Conservation (phyloP, 2,113 vertebrate genomes). For the Okapia johnstoni region DNA sequence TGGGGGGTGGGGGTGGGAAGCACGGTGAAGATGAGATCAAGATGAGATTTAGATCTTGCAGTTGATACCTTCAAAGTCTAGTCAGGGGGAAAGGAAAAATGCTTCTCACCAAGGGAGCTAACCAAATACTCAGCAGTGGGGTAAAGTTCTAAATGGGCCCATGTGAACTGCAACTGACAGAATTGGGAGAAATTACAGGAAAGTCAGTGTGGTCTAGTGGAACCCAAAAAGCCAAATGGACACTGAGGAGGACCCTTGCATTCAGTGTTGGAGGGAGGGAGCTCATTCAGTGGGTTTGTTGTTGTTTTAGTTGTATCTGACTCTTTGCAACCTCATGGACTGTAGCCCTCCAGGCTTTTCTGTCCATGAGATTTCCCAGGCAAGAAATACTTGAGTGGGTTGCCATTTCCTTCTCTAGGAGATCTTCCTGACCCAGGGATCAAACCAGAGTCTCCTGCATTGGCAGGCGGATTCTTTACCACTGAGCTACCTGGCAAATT, state of each 20-base stretch:
- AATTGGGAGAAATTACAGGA: neutral
- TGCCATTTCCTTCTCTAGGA: neutral
- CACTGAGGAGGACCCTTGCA: neutral
- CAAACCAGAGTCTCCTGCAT: neutral
- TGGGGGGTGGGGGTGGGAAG: fast-evolving
- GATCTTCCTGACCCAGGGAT: neutral
- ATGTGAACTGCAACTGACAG: neutral
- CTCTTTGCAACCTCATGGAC: neutral
- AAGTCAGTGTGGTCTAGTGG: neutral
- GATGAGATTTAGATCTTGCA: neutral
- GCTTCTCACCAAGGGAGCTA: neutral
- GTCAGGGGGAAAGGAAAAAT: neutral
- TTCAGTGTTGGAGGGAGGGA: neutral
- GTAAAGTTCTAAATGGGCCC: neutral
- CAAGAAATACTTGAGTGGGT: neutral
- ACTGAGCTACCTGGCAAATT: neutral
- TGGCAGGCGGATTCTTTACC: neutral
- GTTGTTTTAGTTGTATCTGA: neutral
- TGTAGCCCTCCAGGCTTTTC: neutral
- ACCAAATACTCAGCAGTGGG: neutral
- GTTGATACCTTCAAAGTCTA: neutral
- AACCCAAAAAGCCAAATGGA: neutral
- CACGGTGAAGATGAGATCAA: neutral
- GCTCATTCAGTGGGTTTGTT: neutral
- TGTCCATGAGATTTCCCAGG: neutral